Evolutionary conservation across 2,113 vertebrate genomes (phyloP).

Genomic region (Ceyx melanurus): DNA sequence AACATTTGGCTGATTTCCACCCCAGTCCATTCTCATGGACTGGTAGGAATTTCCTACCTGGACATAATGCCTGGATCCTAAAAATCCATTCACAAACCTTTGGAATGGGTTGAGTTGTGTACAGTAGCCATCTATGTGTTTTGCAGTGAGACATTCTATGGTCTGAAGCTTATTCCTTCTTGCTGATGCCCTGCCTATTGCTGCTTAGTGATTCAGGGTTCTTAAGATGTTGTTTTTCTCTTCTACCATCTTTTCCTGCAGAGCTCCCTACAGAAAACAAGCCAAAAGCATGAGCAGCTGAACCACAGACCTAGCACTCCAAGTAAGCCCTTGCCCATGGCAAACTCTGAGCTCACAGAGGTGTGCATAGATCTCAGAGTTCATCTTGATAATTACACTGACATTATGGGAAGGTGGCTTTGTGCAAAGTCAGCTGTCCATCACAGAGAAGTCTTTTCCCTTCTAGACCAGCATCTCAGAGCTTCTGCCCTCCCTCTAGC

Average conservation of each 20-base stretch:
- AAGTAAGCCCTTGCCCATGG: not conserved
- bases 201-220: not conserved
- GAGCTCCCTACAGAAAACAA: constrained; percentile 1
- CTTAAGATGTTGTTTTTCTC: not conserved
- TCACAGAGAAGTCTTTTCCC: not conserved
- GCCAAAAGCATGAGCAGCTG: not conserved
- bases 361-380: not conserved
- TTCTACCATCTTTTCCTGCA: not conserved
- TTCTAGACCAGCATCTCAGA: not conserved
- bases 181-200: not conserved
- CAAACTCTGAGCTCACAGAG: not conserved
- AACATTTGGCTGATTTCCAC: not conserved
- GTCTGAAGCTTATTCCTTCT: not conserved
- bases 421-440: not conserved
- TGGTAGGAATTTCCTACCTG: not conserved
- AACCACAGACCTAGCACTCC: not conserved
- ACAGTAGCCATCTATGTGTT: not conserved
- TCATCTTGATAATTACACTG: not conserved
- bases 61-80: not conserved
- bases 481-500: not conserved
- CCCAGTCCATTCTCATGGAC: not conserved
- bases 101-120: not conserved
- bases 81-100: not conserved
- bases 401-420: not conserved
- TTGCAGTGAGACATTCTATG: not conserved